Conservation (phyloP, 2,888 invertebrate species). For the Lissonota sp. region DNA sequence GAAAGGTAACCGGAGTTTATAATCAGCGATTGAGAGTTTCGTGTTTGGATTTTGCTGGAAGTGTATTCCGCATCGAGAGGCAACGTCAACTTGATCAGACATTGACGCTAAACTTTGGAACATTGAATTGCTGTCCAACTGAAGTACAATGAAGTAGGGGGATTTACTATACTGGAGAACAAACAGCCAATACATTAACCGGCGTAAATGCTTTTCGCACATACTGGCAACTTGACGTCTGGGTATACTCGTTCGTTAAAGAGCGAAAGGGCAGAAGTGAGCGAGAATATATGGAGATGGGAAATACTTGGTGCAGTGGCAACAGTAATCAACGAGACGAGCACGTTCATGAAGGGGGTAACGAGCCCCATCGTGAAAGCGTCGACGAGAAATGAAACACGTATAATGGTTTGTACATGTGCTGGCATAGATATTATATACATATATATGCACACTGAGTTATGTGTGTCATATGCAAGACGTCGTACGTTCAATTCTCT, state of each 20-base stretch:
- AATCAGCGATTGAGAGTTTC: too few species aligned
- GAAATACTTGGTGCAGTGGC: slow-evolving; percentile 21
- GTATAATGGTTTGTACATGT: slow-evolving; percentile 23
- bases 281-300: slow-evolving; percentile 19
- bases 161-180: too few species aligned
- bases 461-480: too few species aligned
- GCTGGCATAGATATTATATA: slow-evolving; percentile 18
- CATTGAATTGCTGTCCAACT: too few species aligned
- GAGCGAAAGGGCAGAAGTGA: slow-evolving; percentile 1
- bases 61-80: too few species aligned
- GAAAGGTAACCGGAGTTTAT: too few species aligned
- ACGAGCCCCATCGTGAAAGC: slow-evolving; percentile 53
- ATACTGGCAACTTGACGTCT: slow-evolving; percentile 44
- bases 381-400: slow-evolving; percentile 41
- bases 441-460: background rate
- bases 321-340: slow-evolving; percentile 64
- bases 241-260: background rate
- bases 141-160: too few species aligned
- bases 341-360: slow-evolving; percentile 55
- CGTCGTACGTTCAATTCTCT: slow-evolving; percentile 35
- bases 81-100: too few species aligned
- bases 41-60: too few species aligned
- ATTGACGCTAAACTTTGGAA: too few species aligned
- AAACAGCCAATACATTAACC: background rate
- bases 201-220: slow-evolving; percentile 30